Conservation (phyloP, 2,113 vertebrate species). For the Azemiops feae region DNA sequence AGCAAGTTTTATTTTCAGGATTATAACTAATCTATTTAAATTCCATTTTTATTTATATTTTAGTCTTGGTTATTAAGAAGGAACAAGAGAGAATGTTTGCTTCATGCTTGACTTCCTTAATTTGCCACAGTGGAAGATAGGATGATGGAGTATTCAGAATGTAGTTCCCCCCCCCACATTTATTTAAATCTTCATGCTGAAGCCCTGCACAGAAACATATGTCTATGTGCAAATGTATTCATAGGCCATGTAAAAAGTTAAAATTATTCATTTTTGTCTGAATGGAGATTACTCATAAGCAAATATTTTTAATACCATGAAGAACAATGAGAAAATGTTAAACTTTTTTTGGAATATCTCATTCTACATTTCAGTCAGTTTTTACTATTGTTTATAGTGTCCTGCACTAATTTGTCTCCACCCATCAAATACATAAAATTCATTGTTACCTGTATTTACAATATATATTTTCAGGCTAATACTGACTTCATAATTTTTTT, state of each 20-base stretch:
- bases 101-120: neutral
- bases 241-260: neutral
- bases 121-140: neutral
- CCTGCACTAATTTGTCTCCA: neutral
- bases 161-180: rapidly evolving
- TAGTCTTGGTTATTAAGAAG: neutral
- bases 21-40: neutral
- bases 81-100: neutral
- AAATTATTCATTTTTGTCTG: neutral
- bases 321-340: neutral
- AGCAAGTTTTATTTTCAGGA: neutral
- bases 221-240: neutral
- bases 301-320: neutral
- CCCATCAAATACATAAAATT: neutral
- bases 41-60: neutral
- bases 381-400: neutral
- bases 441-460: neutral
- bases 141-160: neutral
- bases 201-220: neutral
- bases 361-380: neutral
- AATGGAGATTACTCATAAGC: neutral
- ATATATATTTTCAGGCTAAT: neutral
- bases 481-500: neutral
- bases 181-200: neutral
- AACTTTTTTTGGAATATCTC: neutral